These are phyloP conservation scores for Drosophila ezoana DNA, from an alignment of 2,888 invertebrate species.

Conservation along the genomic window DNA sequence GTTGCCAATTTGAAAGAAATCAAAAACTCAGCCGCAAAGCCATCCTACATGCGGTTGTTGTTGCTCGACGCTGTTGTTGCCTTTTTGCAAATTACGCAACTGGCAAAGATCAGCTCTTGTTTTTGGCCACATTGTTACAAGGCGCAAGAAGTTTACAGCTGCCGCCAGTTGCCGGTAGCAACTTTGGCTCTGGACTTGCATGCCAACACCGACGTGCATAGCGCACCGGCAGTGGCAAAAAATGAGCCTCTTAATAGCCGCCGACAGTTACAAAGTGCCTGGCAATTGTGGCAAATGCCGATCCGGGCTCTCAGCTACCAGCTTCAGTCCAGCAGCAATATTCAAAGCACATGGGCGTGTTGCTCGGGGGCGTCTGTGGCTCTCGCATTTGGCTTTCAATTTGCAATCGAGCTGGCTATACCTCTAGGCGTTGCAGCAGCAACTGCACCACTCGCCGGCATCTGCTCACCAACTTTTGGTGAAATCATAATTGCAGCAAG, in stretches of 20 bases:
- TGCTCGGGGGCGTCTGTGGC: slow-evolving; percentile 69
- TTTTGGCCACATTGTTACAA: slow-evolving; percentile 69
- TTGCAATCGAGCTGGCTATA: slow-evolving; percentile 61
- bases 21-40: slow-evolving; percentile 72
- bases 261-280: slow-evolving; percentile 84
- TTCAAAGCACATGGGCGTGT: slow-evolving; percentile 52
- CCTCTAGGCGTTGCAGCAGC: slow-evolving; percentile 68
- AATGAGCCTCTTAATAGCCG: slow-evolving; percentile 83
- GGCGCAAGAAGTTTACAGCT: slow-evolving; percentile 65
- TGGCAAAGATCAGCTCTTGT: slow-evolving; percentile 68
- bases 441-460: slow-evolving; percentile 9
- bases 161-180: slow-evolving; percentile 53
- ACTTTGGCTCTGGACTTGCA: slow-evolving; percentile 52
- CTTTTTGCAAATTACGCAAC: slow-evolving; percentile 76
- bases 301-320: slow-evolving; percentile 22
- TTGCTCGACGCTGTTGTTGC: slow-evolving; percentile 39
- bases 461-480: slow-evolving; percentile 34
- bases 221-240: slow-evolving; percentile 60
- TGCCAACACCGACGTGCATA: slow-evolving; percentile 62
- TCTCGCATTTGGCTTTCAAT: slow-evolving; percentile 70
- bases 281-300: slow-evolving; percentile 80
- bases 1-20: slow-evolving; percentile 81
- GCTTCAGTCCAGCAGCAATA: slow-evolving; percentile 13
- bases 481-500: slow-evolving; percentile 72
- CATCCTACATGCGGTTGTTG: slow-evolving; percentile 24